Conservation (phyloP, 2,797 vertebrate genomes). For the Dendrocincla tyrannina region DNA sequence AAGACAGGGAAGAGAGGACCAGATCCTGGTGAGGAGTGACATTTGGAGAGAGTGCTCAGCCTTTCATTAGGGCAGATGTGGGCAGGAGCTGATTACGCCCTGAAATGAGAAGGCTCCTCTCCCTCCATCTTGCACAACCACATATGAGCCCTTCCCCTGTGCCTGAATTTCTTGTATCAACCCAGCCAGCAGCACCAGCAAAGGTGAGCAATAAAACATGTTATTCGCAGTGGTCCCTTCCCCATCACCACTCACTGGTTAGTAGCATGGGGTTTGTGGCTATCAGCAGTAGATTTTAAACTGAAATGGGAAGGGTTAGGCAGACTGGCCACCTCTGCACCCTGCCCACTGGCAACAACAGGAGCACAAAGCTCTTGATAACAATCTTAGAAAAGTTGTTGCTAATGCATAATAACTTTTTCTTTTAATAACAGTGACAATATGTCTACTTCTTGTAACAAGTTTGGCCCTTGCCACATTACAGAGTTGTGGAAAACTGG, state of each 20-base stretch:
- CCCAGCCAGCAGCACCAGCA: neutral
- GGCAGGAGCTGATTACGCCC: neutral
- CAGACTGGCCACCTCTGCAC: neutral
- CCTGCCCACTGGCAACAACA: neutral
- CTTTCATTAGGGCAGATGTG: neutral
- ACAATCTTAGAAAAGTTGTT: neutral
- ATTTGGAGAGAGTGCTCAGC: neutral
- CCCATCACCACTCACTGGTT: neutral
- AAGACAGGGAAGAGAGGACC: neutral
- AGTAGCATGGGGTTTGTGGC: neutral
- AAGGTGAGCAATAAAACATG: fast-evolving
- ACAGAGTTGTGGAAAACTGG: neutral
- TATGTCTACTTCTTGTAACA: neutral
- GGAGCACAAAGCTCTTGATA: neutral
- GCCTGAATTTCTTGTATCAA: neutral
- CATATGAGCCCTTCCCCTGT: neutral
- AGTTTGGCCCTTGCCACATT: neutral
- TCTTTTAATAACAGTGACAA: neutral
- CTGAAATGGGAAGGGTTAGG: neutral
- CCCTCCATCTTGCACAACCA: neutral
- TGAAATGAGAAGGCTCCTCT: neutral
- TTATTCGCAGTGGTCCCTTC: neutral
- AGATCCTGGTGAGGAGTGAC: neutral
- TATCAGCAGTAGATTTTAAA: neutral
- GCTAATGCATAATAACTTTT: neutral